phyloP scores from a whole-genome alignment of 2,113 vertebrate species.

The Actenoides hombroni region DNA sequence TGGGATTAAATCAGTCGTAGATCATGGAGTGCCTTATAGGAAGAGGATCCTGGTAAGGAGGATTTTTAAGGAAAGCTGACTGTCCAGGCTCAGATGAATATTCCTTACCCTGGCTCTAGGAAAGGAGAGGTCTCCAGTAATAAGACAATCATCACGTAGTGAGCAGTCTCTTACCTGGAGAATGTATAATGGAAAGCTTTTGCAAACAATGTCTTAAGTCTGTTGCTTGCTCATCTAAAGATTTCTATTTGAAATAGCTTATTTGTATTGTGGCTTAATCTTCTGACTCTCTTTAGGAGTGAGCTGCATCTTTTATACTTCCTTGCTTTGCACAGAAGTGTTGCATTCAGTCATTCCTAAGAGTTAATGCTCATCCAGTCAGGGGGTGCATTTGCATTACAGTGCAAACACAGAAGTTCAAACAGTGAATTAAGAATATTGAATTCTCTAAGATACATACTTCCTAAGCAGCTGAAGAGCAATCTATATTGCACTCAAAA shows the following conservation, averaged over 20 bases:
- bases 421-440: slow-evolving; percentile 19
- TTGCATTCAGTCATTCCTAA: neutral
- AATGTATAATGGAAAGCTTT: neutral
- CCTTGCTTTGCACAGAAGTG: neutral
- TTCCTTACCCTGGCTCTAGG: neutral
- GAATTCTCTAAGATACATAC: neutral
- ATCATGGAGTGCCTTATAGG: neutral
- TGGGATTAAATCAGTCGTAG: neutral
- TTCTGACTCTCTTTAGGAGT: neutral
- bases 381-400: neutral
- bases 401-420: slow-evolving; percentile 2
- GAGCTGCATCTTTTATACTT: neutral
- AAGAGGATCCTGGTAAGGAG: neutral
- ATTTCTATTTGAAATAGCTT: neutral
- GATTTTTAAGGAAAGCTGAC: neutral
- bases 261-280: neutral
- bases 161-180: neutral
- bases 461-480: neutral
- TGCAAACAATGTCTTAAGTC: neutral
- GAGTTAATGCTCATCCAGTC: neutral
- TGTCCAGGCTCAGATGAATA: neutral
- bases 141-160: too few species aligned
- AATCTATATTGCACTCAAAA: neutral
- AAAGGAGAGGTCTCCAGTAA: neutral
- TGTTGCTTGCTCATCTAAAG: neutral